A percentile compares a stretch with the other conserved stretches of the same genome.
These are phyloP conservation scores for Plutomurus gul DNA, from an alignment of 1,140 invertebrate species.

Conservation along the genomic window DNA sequence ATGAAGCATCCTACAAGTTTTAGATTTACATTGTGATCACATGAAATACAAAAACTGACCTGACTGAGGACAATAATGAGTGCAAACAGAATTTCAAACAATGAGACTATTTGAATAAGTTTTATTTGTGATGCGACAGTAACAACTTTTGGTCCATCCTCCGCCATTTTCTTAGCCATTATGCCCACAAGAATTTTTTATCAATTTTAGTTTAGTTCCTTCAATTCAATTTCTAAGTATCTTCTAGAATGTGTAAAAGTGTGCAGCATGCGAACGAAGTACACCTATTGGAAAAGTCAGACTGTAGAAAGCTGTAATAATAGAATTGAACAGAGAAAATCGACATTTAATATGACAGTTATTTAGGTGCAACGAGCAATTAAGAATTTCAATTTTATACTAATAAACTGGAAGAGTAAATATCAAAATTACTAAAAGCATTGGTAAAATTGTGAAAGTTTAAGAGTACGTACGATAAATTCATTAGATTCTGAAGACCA, in stretches of 20 bases:
- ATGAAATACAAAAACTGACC: slow-evolving; percentile 28
- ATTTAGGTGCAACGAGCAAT: no score
- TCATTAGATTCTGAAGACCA: no score
- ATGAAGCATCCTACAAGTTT: neutral
- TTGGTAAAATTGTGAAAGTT: no score
- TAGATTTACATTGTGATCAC: neutral
- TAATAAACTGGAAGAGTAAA: no score
- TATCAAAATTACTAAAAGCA: no score
- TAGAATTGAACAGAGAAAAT: no score
- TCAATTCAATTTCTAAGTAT: neutral
- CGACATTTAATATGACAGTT: no score
- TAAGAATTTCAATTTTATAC: no score
- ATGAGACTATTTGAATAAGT: slow-evolving; percentile 41
- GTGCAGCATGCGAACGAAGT: neutral
- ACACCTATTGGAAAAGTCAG: neutral
- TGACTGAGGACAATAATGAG: slow-evolving; percentile 46
- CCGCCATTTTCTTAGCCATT: slow-evolving; percentile 15
- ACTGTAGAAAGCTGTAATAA: no score
- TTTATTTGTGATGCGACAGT: slow-evolving; percentile 45
- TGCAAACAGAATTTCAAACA: slow-evolving; percentile 39
- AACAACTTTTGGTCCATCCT: slow-evolving; percentile 8
- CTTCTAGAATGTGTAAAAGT: neutral
- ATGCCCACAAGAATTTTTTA: neutral
- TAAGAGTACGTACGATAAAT: no score
- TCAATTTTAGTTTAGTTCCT: neutral